Evolutionary conservation across 2,113 vertebrate genomes (phyloP).

Genomic region (Oostethus manadensis): DNA sequence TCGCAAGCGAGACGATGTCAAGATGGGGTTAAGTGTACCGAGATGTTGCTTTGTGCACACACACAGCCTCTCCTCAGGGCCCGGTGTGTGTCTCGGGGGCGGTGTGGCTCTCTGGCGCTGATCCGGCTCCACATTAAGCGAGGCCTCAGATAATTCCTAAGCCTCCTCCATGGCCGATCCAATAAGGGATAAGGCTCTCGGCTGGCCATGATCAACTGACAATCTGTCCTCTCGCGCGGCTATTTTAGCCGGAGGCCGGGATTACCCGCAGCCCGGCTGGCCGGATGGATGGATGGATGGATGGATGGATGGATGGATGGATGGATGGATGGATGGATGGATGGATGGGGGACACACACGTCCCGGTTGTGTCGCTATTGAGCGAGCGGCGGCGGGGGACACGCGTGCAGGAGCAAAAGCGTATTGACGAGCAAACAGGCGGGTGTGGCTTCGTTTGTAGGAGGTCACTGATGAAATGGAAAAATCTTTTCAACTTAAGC

Average conservation of each 20-base stretch:
- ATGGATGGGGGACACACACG: too few relatives aligned
- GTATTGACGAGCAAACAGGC: background rate
- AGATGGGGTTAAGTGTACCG: conserved; percentile 62
- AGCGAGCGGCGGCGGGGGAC: conserved; percentile 6
- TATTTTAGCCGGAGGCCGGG: conserved; percentile 77
- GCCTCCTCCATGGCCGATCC: conserved; percentile 91
- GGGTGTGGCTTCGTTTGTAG: too few relatives aligned
- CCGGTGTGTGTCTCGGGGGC: conserved; percentile 50
- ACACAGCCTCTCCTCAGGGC: conserved; percentile 31
- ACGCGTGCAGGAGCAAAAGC: background rate
- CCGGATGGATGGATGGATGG: too few relatives aligned
- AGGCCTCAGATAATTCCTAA: conserved; percentile 93
- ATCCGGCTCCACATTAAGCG: conserved; percentile 88
- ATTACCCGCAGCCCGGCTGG: conserved; percentile 70
- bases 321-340: too few relatives aligned
- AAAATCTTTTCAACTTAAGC: too few relatives aligned
- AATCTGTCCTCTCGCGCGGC: conserved; percentile 84
- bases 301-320: too few relatives aligned
- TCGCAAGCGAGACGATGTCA: conserved; percentile 38
- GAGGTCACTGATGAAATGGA: too few relatives aligned
- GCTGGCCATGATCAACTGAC: conserved; percentile 87
- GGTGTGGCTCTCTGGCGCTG: conserved; percentile 74
- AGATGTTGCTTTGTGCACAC: conserved; percentile 36
- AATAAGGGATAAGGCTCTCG: conserved; percentile 86
- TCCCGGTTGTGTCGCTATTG: conserved; percentile 2